phyloP scores from a whole-genome alignment of 2,113 vertebrate species.

The Leptobrachium ailaonicum region DNA sequence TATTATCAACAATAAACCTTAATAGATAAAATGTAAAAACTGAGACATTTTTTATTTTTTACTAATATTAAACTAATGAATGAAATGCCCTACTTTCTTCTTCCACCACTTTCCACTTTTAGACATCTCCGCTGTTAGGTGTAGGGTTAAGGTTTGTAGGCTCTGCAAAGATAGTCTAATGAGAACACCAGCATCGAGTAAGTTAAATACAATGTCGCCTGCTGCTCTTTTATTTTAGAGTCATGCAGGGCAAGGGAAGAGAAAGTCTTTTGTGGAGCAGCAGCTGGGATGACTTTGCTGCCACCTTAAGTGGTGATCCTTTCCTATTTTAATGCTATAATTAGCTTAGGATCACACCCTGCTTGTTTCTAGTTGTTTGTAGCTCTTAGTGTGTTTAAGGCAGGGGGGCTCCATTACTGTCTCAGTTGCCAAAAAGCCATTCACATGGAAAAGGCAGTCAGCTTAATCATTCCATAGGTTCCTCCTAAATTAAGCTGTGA shows the following conservation, averaged over 20 bases:
- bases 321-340: constrained; percentile 45
- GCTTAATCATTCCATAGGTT: constrained; percentile 28
- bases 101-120: too few species aligned
- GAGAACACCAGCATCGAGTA: background rate
- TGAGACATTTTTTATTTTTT: too few species aligned
- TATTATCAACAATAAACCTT: too few species aligned
- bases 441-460: constrained; percentile 41
- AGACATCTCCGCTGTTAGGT: too few species aligned
- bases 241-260: constrained; percentile 35
- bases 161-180: background rate
- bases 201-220: constrained; percentile 35
- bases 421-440: constrained; percentile 32
- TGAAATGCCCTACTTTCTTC: too few species aligned
- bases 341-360: constrained; percentile 48
- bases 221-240: constrained; percentile 28
- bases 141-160: too few species aligned
- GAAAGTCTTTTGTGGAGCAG: constrained; percentile 43
- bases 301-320: constrained; percentile 32
- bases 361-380: constrained; percentile 46
- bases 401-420: constrained; percentile 39
- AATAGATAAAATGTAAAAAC: too few species aligned
- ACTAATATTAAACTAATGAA: too few species aligned
- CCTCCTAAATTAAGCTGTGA: constrained; percentile 33
- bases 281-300: constrained; percentile 45
- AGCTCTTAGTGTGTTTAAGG: constrained; percentile 41